Evolutionary conservation across 2,797 vertebrate genomes (phyloP), one percentile per base, ranked within the genome.

Genomic region (Sus cebifrons): DNA sequence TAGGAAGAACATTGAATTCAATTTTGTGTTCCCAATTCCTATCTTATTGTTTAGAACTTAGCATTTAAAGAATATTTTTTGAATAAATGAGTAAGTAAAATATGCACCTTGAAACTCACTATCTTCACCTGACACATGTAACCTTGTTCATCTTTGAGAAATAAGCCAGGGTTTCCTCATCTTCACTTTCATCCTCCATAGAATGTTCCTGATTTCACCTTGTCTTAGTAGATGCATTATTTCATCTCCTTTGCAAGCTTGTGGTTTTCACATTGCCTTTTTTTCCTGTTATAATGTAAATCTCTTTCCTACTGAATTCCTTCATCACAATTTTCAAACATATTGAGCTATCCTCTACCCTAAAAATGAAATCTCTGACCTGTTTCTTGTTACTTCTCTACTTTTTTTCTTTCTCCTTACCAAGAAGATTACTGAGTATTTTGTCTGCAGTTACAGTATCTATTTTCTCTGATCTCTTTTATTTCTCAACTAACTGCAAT

Each of bases 11-110:
- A n/a, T 52, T 64, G 36, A 77, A 91, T 85, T 93, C 36, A 56
- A 23, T 86, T 95, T 93, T 83, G 52, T 54, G 23, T 56, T 94
- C 86, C 20, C 9, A 89, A 17, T 0, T 18, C 5, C 12, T 83
- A n/a, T 29, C 32, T 89, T 65, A 78, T 18, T 75, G 6, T 87
- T 92, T 92, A 49, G 60, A 92, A 95, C 14, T 52, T 92, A 60
- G 16, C 49, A 14, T 88, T 94, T n/a, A 71, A 83, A 87, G 2
- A 2, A 21, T 70, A 13, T 49, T 44, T 70, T 78, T 89, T 67
- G 86, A 96, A 56, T 85, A 60, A 78, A 92, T 95, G 68, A 93
- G 70, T 83, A 95, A 84, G 75, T 77, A 60, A 90, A 91, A 67
- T 67, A 18, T 73, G 9, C 6, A 71, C 3, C 17, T 81, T 94